Evolutionary conservation across 1,140 invertebrate genomes (phyloP).

Genomic region (Lethrus apterus): DNA sequence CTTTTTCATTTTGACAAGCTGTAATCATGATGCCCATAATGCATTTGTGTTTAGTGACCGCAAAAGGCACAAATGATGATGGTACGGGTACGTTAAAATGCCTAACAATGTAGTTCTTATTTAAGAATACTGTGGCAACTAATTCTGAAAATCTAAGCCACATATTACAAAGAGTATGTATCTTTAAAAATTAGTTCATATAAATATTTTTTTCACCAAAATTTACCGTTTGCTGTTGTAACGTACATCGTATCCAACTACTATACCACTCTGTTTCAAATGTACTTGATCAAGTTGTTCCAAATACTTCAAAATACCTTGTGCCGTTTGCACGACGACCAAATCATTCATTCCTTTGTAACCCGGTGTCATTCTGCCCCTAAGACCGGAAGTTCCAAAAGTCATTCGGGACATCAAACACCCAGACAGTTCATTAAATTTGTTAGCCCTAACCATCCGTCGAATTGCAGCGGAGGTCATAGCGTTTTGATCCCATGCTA

Average conservation of each 20-base stretch:
- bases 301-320: slow-evolving; percentile 79
- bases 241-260: slow-evolving; percentile 89
- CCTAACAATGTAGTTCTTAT: not conserved
- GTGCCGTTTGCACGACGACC: slow-evolving; percentile 88
- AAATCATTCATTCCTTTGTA: slow-evolving; percentile 92
- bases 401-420: too few relatives aligned
- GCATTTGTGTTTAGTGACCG: not conserved
- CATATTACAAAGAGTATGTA: too few relatives aligned
- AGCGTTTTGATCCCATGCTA: not conserved
- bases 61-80: not conserved
- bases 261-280: slow-evolving; percentile 56
- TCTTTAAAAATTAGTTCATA: too few relatives aligned
- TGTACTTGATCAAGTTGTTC: slow-evolving; percentile 45
- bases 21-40: not conserved
- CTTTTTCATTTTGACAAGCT: not conserved
- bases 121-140: not conserved
- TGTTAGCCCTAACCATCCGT: not conserved
- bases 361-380: slow-evolving; percentile 85
- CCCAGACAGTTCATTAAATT: not conserved
- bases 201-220: too few relatives aligned
- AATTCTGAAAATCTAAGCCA: not conserved
- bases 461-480: not conserved
- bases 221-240: slow-evolving; percentile 84
- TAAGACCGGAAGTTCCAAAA: slow-evolving; percentile 76
- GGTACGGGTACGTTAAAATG: not conserved